phyloP scores from a whole-genome alignment of 2,888 invertebrate genomes.

The Agelastica alni region DNA sequence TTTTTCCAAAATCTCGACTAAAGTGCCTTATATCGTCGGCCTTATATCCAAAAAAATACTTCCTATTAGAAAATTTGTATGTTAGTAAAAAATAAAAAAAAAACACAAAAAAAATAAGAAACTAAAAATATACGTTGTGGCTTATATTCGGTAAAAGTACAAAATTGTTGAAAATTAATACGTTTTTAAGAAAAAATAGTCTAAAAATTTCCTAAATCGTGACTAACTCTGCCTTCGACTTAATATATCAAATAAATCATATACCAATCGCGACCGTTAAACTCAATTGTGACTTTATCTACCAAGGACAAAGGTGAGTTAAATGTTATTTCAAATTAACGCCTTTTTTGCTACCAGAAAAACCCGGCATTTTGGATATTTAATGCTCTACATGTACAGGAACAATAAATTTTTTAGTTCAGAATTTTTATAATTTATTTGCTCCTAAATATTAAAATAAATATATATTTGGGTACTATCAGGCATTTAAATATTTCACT shows the following conservation, averaged over 20 bases:
- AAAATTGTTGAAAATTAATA: constrained; percentile 46
- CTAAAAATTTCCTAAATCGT: constrained; percentile 40
- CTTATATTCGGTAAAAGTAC: constrained; percentile 50
- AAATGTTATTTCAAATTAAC: too few species aligned
- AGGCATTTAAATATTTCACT: too few species aligned
- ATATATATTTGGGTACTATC: too few species aligned
- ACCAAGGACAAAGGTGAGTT: constrained; percentile 30
- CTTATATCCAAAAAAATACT: constrained; percentile 49
- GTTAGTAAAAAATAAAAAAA: constrained; percentile 51
- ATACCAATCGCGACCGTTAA: constrained; percentile 30
- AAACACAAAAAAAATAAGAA: constrained; percentile 45
- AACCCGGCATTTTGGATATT: too few species aligned
- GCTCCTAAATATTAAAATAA: too few species aligned
- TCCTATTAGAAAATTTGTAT: constrained; percentile 55
- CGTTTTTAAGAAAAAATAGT: constrained; percentile 41
- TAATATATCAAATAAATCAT: constrained; percentile 8
- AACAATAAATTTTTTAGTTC: too few species aligned
- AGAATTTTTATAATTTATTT: too few species aligned
- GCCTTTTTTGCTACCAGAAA: too few species aligned
- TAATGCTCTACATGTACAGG: too few species aligned
- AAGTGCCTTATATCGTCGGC: constrained; percentile 58
- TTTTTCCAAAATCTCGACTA: constrained; percentile 55
- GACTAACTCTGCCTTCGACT: constrained; percentile 39
- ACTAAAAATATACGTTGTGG: constrained; percentile 43
- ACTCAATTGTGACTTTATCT: constrained; percentile 21